Conservation (phyloP, 2,888 invertebrate species). For the Nemotelus pantherinus region DNA sequence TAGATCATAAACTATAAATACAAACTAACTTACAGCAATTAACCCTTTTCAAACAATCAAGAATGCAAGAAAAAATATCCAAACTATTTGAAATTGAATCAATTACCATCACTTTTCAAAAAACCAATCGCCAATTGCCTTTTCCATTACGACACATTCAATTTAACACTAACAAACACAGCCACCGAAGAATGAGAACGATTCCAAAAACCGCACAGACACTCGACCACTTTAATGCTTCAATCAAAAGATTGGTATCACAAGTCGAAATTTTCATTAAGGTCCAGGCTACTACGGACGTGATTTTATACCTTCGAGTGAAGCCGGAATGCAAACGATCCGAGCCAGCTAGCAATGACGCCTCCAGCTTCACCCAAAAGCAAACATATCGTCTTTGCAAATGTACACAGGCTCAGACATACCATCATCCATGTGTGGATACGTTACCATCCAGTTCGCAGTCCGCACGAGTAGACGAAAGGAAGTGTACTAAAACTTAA, state of each 20-base stretch:
- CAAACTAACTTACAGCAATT: too few species aligned
- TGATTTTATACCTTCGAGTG: not conserved
- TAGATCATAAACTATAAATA: too few species aligned
- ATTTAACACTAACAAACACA: conserved; percentile 20
- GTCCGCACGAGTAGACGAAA: too few species aligned
- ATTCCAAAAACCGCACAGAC: not conserved
- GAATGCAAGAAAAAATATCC: too few species aligned
- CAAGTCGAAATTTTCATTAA: conserved; percentile 32
- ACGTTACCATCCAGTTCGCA: too few species aligned
- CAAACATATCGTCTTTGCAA: conserved; percentile 4
- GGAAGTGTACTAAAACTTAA: not conserved
- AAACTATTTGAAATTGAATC: too few species aligned
- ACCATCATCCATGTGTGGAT: not conserved
- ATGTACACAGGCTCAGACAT: not conserved
- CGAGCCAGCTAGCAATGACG: not conserved
- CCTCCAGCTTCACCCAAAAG: not conserved
- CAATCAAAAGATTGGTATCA: conserved; percentile 32
- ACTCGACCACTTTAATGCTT: conserved; percentile 22
- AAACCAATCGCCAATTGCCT: not conserved
- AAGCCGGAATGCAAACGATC: not conserved
- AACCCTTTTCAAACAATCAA: too few species aligned
- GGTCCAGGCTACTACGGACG: not conserved
- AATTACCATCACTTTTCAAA: too few species aligned
- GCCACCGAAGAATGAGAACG: conserved; percentile 9
- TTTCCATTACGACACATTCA: conserved; percentile 7